Conservation (phyloP, 2,888 invertebrate genomes). For the Clitarchus hookeri region DNA sequence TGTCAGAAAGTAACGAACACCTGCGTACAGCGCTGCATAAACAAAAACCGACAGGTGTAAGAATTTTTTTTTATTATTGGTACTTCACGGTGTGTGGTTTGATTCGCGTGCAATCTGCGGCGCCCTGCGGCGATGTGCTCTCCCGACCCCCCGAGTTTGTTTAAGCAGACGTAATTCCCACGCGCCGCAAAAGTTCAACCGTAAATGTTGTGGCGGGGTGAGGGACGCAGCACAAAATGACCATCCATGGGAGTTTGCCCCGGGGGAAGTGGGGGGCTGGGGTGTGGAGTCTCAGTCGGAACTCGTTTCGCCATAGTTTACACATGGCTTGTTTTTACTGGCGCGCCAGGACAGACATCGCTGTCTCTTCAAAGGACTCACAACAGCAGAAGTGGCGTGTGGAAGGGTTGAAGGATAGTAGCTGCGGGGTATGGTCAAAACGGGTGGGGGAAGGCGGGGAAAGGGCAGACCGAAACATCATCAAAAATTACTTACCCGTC, state of each 20-base stretch:
- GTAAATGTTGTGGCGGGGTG: not conserved
- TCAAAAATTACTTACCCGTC: too few relatives aligned
- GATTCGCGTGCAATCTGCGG: not conserved
- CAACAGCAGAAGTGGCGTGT: not conserved
- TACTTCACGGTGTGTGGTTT: not conserved
- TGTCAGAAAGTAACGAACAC: too few relatives aligned
- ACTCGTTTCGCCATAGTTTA: slow-evolving; percentile 14
- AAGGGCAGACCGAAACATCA: not conserved
- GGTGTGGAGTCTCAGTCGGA: not conserved
- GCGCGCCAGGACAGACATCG: not conserved
- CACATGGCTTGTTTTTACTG: slow-evolving; percentile 6
- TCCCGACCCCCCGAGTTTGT: not conserved
- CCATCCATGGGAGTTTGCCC: slow-evolving; percentile 2
- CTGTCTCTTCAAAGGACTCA: not conserved
- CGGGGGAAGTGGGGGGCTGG: not conserved
- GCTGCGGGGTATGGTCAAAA: slow-evolving; percentile 6
- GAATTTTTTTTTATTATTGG: not conserved
- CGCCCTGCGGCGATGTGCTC: not conserved
- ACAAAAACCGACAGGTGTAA: too few relatives aligned
- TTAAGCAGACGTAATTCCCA: slow-evolving; percentile 1
- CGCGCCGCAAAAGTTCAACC: not conserved
- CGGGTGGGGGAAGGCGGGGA: slow-evolving; percentile 21
- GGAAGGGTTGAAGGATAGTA: not conserved
- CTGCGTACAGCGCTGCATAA: too few relatives aligned
- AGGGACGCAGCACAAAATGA: not conserved